Base-by-base conservation (phyloP, 2,797 vertebrate species). In the Enteromius afrohamiltoni region DNA sequence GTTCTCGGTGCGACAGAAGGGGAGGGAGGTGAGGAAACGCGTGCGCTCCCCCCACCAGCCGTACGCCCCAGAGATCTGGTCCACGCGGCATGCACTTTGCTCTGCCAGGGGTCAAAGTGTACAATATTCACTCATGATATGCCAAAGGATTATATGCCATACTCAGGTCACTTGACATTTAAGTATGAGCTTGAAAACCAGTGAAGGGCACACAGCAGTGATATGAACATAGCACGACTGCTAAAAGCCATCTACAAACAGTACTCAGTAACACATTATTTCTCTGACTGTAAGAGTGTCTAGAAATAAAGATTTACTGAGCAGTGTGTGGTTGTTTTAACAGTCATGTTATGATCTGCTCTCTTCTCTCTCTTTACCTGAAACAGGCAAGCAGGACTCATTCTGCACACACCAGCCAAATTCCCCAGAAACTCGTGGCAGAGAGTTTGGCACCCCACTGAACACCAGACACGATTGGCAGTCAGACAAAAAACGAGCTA, bases 381-480 rank as follows among this genome's bases (percentile, higher is more conserved):
- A 95, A 79, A 95, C 91, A 1, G 96, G 96, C 40, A 97, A 94
- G 93, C 97, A 98, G 89, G 96, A 96, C 86, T 97, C 96, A 2
- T 97, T 98, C 92, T 98, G 97, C 86, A 98, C 97, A 85, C 97
- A 98, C 97, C 97, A 98, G 78, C 96, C 97, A 73, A 97, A 95
- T 89, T 96, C 93, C 0, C 95, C 96, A 0, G 96, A 96, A 23
- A 96, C 94, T 21, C 92, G 95, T 2, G 96, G 95, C 68, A 96
- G 92, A 17, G 92, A 93, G 3, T 92, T 86, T 0, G 94, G 91
- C 79, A 92, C 93, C 64, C 96, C 95, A 51, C 95, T 96, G 90
- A 98, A 97, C 40, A 96, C 95, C 87, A 97, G 91, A 89, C 97
- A 98, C 2, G 97, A 96, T 90, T 97, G 97, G 88, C 97, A 98